Evolutionary conservation across 1,140 invertebrate species (phyloP).

Genomic region (Drosophila erecta): DNA sequence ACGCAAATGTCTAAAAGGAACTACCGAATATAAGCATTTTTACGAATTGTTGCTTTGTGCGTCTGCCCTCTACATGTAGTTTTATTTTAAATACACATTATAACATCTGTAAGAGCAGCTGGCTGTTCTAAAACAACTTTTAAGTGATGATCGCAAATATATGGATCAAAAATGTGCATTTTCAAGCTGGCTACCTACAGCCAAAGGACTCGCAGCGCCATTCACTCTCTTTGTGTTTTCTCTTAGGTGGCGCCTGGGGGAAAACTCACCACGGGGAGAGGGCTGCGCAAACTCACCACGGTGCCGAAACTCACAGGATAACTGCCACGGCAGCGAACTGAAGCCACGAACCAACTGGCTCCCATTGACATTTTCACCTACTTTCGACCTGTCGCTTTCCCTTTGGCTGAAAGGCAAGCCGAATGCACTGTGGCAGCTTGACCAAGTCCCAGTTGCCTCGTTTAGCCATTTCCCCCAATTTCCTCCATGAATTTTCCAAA

Average conservation of each 20-base stretch:
- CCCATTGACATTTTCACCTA: conserved; percentile 51
- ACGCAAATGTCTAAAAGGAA: conserved; percentile 24
- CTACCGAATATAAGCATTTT: not conserved
- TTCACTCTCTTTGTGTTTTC: conserved; percentile 13
- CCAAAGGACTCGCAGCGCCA: no score
- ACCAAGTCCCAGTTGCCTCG: conserved; percentile 60
- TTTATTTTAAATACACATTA: no score
- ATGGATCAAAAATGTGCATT: no score
- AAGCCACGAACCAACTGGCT: conserved; percentile 24
- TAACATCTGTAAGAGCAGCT: no score
- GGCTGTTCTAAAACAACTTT: no score
- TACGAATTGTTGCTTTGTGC: no score
- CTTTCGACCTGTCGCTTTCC: conserved; percentile 66
- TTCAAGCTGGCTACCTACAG: no score
- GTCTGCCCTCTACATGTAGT: no score
- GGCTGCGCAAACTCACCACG: conserved; percentile 55
- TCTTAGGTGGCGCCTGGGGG: conserved; percentile 28
- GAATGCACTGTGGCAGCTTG: conserved; percentile 58
- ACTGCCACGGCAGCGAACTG: conserved; percentile 4
- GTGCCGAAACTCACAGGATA: not conserved
- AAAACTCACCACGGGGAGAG: conserved; percentile 27
- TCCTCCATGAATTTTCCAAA: conserved; percentile 56
- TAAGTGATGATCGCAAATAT: no score
- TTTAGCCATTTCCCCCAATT: conserved; percentile 60
- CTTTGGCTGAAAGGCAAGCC: conserved; percentile 17